Base-by-base conservation (phyloP, 2,888 invertebrate genomes). In the Drosophila mimetica region DNA sequence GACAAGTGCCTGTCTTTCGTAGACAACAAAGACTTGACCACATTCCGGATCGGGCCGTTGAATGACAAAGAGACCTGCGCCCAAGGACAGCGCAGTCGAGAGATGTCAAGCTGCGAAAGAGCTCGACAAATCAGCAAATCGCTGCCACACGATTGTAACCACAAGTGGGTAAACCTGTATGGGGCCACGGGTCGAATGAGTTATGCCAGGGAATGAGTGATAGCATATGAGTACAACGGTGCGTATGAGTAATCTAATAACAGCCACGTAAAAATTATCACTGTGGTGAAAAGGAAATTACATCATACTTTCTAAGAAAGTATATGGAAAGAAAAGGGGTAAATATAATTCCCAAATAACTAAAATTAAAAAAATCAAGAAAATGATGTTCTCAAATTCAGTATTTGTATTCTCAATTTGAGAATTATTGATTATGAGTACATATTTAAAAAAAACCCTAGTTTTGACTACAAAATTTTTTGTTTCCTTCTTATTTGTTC, bases 41-140 rank as follows among this genome's bases (percentile, higher is more conserved):
- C 42, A 70, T 32, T 32, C 14, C 34, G n/a, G 41, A 20, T 51
- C 30, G 16, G 13, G 22, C 11, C 32, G 30, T 25, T 20, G n/a
- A n/a, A n/a, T n/a, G 28, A 41, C 58, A 41, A 55, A 46, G 41
- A 51, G 37, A 47, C 46, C 30, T 18, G 47, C 32, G 28, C n/a
- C 37, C 67, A 69, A 71, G 67, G 71, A 69, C 67, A 20, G 20
- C 44, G 28, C 37, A 11, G 20, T 30, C 44, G 20, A 64, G 20
- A 64, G 51, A 64, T 66, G 66, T 64, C 63, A 66, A 64, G 66
- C 50, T 50, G 63, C 34, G 37, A 39, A 61, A 61, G 63, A 63
- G 46, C 37, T 37, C 16, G 60, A 60, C 60, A 60, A 60, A 61
- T 52, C 78, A 74, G 50, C 37, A 77, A 77, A 83, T 84, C 58